Percentiles rank a stretch among this genome's conserved stretches.
Evolutionary conservation across 2,888 invertebrate species (phyloP).

Genomic region (Tetropium fuscum): DNA sequence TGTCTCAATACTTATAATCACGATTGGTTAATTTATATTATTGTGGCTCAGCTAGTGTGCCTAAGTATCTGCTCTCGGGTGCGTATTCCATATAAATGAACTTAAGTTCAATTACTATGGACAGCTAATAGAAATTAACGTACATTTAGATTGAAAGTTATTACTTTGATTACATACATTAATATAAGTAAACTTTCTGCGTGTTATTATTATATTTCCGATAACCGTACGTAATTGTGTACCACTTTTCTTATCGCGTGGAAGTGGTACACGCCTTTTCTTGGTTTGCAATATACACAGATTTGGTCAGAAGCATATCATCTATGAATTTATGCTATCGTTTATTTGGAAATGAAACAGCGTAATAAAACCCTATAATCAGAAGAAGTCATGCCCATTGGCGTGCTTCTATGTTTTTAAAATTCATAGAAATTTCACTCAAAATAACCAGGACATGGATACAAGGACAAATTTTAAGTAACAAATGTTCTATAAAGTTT

Average conservation of each 20-base stretch:
- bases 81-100: slow-evolving; percentile 59
- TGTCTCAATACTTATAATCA: slow-evolving; percentile 56
- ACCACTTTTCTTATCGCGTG: slow-evolving; percentile 26
- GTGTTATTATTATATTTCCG: slow-evolving; percentile 44
- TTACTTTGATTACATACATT: slow-evolving; percentile 55
- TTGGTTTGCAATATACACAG: too few relatives aligned
- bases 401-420: too few relatives aligned
- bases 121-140: slow-evolving; percentile 59
- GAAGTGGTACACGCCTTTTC: slow-evolving; percentile 9
- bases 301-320: too few relatives aligned
- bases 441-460: too few relatives aligned
- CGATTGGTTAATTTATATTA: slow-evolving; percentile 53
- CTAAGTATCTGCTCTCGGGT: slow-evolving; percentile 45
- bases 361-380: too few relatives aligned
- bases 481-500: too few relatives aligned
- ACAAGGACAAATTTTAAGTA: too few relatives aligned
- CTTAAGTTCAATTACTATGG: slow-evolving; percentile 57
- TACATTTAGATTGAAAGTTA: slow-evolving; percentile 56
- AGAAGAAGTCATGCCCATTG: too few relatives aligned
- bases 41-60: slow-evolving; percentile 38
- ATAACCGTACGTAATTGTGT: slow-evolving; percentile 30
- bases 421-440: too few relatives aligned
- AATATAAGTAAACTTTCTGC: slow-evolving; percentile 46
- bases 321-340: too few relatives aligned
- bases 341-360: too few relatives aligned